A percentile compares a stretch with the other conserved stretches of the same genome.
Evolutionary conservation across 2,113 vertebrate genomes (phyloP).

Genomic region (Callopanchax toddi): DNA sequence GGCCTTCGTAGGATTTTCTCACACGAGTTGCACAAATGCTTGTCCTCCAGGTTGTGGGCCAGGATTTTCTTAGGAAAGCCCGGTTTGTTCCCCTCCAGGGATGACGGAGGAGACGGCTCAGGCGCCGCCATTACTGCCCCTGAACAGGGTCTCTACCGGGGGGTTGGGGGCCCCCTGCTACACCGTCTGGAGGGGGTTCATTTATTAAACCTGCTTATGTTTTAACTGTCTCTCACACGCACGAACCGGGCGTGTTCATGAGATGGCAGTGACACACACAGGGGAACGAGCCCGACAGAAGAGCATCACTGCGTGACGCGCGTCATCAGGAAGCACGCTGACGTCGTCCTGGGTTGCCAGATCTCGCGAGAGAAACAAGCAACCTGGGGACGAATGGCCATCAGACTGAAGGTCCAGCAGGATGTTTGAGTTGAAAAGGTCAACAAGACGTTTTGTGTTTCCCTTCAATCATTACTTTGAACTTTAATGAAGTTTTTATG

Average conservation of each 20-base stretch:
- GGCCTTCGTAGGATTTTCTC: constrained; percentile 90
- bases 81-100: constrained; percentile 89
- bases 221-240: not conserved
- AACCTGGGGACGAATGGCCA: no score
- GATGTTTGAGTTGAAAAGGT: no score
- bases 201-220: constrained; percentile 11
- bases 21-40: constrained; percentile 94
- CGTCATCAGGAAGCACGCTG: no score
- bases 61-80: constrained; percentile 93
- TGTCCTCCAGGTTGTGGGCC: constrained; percentile 89
- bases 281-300: constrained; percentile 26
- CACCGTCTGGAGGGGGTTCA: no score
- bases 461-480: no score
- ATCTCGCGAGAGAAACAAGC: no score
- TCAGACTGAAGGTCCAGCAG: no score
- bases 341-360: no score
- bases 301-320: not conserved
- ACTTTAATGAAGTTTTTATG: no score
- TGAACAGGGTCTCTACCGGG: constrained; percentile 54
- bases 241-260: constrained; percentile 19
- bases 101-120: constrained; percentile 88
- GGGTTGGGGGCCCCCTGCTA: no score
- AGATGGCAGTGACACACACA: constrained; percentile 40
- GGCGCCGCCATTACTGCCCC: constrained; percentile 83
- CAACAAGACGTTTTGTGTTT: no score